Evolutionary conservation across 2,113 vertebrate genomes (phyloP).

Genomic region (Charadrius vociferus): DNA sequence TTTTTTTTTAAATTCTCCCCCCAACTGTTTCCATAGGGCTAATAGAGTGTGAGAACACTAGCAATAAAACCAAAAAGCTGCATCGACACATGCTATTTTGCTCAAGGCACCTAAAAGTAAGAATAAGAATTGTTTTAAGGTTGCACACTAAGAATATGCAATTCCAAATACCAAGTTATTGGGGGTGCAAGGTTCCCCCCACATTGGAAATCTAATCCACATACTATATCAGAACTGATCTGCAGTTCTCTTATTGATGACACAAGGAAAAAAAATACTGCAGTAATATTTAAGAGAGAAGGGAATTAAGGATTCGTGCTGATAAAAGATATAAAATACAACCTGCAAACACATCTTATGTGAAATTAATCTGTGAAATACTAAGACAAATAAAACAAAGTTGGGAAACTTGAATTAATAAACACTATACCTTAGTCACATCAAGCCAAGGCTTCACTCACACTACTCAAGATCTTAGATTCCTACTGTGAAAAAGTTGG

Average conservation of each 20-base stretch:
- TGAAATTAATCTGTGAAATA: neutral
- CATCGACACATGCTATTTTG: neutral
- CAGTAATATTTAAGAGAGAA: neutral
- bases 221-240: neutral
- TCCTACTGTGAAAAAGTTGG: neutral
- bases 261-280: neutral
- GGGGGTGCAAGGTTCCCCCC: too few species aligned
- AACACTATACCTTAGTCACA: neutral
- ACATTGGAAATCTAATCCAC: neutral
- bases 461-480: neutral
- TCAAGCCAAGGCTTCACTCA: neutral
- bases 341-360: neutral
- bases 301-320: neutral
- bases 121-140: neutral
- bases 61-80: neutral
- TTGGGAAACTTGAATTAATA: neutral
- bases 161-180: neutral
- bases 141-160: neutral
- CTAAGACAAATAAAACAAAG: neutral
- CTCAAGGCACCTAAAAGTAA: too few species aligned
- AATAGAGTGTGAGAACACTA: neutral
- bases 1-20: neutral
- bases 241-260: neutral
- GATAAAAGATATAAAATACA: neutral
- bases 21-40: neutral